Evolutionary conservation across 2,888 invertebrate species (phyloP).

Genomic region (Tetragonisca angustula): DNA sequence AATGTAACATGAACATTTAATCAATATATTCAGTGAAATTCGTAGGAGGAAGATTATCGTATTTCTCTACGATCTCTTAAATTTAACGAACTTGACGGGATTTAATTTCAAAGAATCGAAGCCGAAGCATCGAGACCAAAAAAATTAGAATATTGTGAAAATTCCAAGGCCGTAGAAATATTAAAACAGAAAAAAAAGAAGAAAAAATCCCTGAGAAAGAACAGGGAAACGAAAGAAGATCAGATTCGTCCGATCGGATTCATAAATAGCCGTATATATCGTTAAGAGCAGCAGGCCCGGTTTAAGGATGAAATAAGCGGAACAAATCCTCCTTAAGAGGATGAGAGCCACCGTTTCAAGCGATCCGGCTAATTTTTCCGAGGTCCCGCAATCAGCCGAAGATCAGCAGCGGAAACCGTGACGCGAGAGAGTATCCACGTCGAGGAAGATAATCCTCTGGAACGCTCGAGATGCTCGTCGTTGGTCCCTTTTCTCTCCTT

Average conservation of each 20-base stretch:
- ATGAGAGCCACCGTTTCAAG: conserved; percentile 75
- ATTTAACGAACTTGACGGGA: background rate
- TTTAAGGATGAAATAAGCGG: conserved; percentile 28
- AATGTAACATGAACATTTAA: background rate
- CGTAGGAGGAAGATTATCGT: background rate
- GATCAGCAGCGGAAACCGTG: conserved; percentile 47
- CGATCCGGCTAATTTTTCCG: conserved; percentile 77
- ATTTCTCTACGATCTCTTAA: background rate
- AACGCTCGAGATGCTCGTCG: conserved; percentile 65
- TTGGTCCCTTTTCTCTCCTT: conserved; percentile 13
- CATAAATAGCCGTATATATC: conserved; percentile 18
- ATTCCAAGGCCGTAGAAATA: background rate
- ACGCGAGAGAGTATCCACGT: conserved; percentile 60
- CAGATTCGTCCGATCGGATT: background rate
- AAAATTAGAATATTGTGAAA: background rate
- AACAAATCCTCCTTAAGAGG: conserved; percentile 69
- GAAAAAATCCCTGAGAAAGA: background rate
- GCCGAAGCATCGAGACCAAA: background rate
- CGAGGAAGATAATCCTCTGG: conserved; percentile 65
- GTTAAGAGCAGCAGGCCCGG: conserved; percentile 12
- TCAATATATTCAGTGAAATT: background rate
- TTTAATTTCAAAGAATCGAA: background rate
- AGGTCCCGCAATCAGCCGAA: conserved; percentile 63
- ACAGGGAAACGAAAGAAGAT: background rate
- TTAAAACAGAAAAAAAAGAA: background rate